Percentiles rank a stretch among this genome's conserved stretches.
Evolutionary conservation across 92 coral and sea anemone genomes (phyloP).

Genomic region (Porites cylindrica): DNA sequence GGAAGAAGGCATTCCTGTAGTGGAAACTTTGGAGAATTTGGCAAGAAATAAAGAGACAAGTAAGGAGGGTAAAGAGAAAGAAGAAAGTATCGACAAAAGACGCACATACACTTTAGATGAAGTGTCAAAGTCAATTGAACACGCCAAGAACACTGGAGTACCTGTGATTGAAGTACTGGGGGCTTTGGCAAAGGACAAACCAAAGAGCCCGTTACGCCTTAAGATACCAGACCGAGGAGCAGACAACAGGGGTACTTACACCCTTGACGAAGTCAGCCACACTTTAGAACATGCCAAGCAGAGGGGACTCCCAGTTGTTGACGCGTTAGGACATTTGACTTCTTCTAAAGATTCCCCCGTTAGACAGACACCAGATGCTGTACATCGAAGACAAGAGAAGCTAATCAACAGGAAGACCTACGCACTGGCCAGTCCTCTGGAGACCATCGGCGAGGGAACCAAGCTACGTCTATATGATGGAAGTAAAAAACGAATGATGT

Average conservation of each 20-base stretch:
- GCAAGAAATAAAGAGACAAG: constrained; percentile 13
- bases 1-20: constrained; percentile 74
- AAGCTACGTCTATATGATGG: constrained; percentile 85
- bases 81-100: constrained; percentile 63
- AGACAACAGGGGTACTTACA: constrained; percentile 56
- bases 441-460: constrained; percentile 82
- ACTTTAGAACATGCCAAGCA: constrained; percentile 88
- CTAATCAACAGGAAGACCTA: constrained; percentile 87
- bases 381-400: constrained; percentile 78
- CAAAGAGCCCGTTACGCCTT: constrained; percentile 19
- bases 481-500: constrained; percentile 64
- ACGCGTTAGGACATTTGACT: constrained; percentile 73
- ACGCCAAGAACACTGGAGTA: constrained; percentile 82
- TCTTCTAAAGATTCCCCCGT: constrained; percentile 29
- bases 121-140: constrained; percentile 85
- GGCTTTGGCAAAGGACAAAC: constrained; percentile 61
- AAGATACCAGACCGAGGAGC: constrained; percentile 59
- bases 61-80: constrained; percentile 42
- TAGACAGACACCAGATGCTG: constrained; percentile 65
- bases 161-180: constrained; percentile 86
- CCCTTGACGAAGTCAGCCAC: constrained; percentile 86
- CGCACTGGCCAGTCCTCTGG: constrained; percentile 90
- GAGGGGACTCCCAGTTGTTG: constrained; percentile 86
- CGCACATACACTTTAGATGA: constrained; percentile 91
- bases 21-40: constrained; percentile 66